A percentile compares a stretch with the other conserved stretches of the same genome.
Evolutionary conservation across 2,797 vertebrate species (phyloP).

Genomic region (Myiothlypis coronata): DNA sequence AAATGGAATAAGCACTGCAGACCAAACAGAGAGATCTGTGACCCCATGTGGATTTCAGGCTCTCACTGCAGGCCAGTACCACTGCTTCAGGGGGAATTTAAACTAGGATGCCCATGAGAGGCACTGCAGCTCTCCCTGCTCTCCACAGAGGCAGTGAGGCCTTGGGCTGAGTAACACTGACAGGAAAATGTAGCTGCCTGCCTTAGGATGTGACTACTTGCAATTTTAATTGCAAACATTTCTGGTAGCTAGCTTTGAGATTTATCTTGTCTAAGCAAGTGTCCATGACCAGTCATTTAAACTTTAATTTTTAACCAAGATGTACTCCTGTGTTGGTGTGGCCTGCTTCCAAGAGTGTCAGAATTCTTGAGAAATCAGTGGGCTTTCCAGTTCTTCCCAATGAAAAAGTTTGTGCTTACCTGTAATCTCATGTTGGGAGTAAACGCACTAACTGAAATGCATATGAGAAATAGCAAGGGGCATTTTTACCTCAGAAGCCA

Average conservation of each 20-base stretch:
- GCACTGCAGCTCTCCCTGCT: neutral
- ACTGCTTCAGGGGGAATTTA: neutral
- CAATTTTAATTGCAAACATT: neutral
- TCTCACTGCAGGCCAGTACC: neutral
- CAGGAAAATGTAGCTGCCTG: neutral
- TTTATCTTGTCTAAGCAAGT: neutral
- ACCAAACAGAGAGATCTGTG: neutral
- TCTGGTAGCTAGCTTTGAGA: neutral
- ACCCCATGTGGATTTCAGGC: neutral
- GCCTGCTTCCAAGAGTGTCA: neutral
- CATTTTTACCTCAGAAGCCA: neutral
- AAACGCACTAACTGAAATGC: neutral
- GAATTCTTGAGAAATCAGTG: neutral
- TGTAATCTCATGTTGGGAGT: neutral
- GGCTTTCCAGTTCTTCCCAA: neutral
- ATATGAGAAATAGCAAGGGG: neutral
- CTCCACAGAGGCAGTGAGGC: accelerated
- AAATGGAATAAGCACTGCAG: neutral
- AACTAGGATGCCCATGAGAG: neutral
- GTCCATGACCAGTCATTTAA: neutral
- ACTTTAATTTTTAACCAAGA: neutral
- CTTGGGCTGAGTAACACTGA: neutral
- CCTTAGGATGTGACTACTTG: neutral
- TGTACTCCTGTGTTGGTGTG: neutral
- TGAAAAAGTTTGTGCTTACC: neutral